Percentiles rank a stretch among this genome's conserved stretches.
Conservation (phyloP, 2,113 vertebrate genomes). For the Chloroceryle aenea region DNA sequence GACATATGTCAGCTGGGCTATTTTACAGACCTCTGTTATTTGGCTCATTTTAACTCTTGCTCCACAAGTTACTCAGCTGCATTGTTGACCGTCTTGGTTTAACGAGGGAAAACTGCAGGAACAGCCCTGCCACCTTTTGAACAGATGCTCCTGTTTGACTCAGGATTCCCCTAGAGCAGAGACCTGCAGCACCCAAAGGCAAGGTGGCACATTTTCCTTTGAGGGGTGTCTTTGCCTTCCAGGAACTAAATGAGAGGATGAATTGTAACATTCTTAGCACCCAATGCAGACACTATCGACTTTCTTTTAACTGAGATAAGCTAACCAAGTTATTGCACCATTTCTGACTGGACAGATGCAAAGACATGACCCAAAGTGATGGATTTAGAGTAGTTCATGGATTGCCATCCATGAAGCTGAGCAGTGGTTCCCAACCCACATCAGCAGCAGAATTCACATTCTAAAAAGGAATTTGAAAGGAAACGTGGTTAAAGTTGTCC, state of each 20-base stretch:
- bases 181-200: neutral
- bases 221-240: neutral
- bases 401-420: neutral
- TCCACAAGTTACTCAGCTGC: neutral
- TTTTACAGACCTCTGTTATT: neutral
- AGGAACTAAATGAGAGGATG: neutral
- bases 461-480: neutral
- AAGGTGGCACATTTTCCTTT: neutral
- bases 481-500: neutral
- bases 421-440: neutral
- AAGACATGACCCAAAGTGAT: neutral
- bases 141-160: neutral
- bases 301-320: neutral
- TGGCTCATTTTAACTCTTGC: neutral
- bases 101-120: neutral
- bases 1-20: neutral
- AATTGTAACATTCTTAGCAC: neutral
- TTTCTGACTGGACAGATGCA: neutral
- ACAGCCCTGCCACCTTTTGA: neutral
- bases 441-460: neutral
- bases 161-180: neutral
- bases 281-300: neutral
- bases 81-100: neutral
- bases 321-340: neutral
- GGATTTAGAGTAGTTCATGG: neutral